Conservation (phyloP, 2,797 vertebrate genomes). For the Acrossocheilus wenchowensis region DNA sequence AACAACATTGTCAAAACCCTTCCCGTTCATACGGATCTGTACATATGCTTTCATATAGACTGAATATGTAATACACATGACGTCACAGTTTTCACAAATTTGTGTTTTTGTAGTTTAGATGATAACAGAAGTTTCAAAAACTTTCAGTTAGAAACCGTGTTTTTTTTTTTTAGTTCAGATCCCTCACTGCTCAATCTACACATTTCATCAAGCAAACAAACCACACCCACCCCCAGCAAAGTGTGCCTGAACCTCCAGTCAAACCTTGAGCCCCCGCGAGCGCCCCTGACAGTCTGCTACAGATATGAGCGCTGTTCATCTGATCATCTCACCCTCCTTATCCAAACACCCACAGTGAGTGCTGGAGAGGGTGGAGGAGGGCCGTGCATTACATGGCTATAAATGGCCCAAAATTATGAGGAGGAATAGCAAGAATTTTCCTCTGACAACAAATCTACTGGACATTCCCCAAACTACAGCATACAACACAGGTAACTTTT, state of each 20-base stretch:
- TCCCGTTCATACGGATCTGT: too few species aligned
- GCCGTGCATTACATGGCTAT: background rate
- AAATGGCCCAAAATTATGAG: background rate
- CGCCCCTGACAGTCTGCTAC: background rate
- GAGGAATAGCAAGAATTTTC: background rate
- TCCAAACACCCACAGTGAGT: background rate
- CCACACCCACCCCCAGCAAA: background rate
- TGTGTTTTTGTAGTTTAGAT: too few species aligned
- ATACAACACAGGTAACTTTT: too few species aligned
- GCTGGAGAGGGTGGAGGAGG: background rate
- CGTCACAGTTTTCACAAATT: background rate
- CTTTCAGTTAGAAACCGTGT: too few species aligned
- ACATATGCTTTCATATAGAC: background rate
- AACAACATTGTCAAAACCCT: too few species aligned
- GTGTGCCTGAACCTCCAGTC: slow-evolving; percentile 17
- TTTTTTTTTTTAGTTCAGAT: background rate
- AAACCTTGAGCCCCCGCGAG: slow-evolving; percentile 1
- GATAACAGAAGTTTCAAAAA: too few species aligned
- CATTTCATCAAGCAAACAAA: background rate
- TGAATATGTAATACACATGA: background rate
- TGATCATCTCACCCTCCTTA: slow-evolving; percentile 18
- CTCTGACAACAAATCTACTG: background rate
- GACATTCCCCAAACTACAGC: background rate
- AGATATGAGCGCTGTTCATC: background rate
- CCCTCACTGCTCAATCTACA: background rate